A percentile compares a stretch with the other conserved stretches of the same genome.
Evolutionary conservation across 1,140 invertebrate species (phyloP).

Genomic region (Aphidius gifuensis): DNA sequence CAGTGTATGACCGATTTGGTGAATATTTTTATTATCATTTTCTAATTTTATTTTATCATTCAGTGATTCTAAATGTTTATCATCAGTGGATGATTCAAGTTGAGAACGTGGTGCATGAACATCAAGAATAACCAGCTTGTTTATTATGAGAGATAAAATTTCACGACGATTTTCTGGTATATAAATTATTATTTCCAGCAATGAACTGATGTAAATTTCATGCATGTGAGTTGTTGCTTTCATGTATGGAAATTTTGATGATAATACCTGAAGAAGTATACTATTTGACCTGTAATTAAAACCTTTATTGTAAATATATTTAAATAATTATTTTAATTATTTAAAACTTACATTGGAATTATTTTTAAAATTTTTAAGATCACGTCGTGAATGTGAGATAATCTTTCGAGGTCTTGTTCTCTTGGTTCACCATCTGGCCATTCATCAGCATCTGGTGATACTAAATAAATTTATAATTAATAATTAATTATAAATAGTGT

Average conservation of each 20-base stretch:
- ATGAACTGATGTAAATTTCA: conserved; percentile 64
- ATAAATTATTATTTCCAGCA: conserved; percentile 65
- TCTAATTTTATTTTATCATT: conserved; percentile 34
- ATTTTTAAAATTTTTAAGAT: conserved; percentile 57
- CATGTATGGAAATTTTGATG: conserved; percentile 63
- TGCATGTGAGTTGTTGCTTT: conserved; percentile 57
- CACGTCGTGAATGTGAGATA: conserved; percentile 59
- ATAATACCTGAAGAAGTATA: conserved; percentile 55
- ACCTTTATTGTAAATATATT: conserved; percentile 13
- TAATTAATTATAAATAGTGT: conserved; percentile 34
- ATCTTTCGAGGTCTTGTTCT: conserved; percentile 49
- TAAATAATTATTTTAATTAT: conserved; percentile 30
- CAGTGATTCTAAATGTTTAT: conserved; percentile 51
- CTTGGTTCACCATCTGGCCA: conserved; percentile 51
- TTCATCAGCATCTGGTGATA: conserved; percentile 27
- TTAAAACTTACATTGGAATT: conserved; percentile 60
- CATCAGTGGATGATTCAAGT: conserved; percentile 50
- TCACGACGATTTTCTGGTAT: conserved; percentile 59
- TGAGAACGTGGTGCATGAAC: conserved; percentile 61
- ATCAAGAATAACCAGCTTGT: conserved; percentile 69
- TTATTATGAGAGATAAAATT: conserved; percentile 65
- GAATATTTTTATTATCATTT: conserved; percentile 31
- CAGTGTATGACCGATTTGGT: conserved; percentile 59
- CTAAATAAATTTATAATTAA: not conserved
- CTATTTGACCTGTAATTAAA: conserved; percentile 35